Percentiles rank a stretch among this genome's conserved stretches.
Evolutionary conservation across 2,888 invertebrate genomes (phyloP).

Genomic region (Thera britannica): DNA sequence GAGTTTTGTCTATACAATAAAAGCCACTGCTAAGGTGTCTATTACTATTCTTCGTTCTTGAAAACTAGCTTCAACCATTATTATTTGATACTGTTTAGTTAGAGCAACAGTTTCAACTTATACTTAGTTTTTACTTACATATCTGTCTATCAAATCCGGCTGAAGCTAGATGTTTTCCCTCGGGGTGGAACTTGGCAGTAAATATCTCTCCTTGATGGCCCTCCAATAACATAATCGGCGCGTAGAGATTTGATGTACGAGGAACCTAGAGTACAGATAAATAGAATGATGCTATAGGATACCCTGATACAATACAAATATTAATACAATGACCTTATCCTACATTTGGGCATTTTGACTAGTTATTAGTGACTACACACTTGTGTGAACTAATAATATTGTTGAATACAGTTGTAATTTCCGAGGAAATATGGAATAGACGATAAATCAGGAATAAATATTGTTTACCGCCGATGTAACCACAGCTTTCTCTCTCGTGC

Average conservation of each 20-base stretch:
- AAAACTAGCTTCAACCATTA: too few species aligned
- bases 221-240: conserved; percentile 97
- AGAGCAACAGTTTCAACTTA: background rate
- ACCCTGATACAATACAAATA: too few species aligned
- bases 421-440: background rate
- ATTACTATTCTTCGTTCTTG: too few species aligned
- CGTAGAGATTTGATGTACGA: conserved; percentile 93
- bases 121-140: conserved; percentile 86
- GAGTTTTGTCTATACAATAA: too few species aligned
- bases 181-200: conserved; percentile 96
- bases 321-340: too few species aligned
- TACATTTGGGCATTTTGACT: too few species aligned
- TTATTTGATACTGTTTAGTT: too few species aligned
- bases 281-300: background rate
- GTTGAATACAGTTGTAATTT: background rate
- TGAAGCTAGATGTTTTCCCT: conserved; percentile 97
- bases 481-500: conserved; percentile 90
- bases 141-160: conserved; percentile 98
- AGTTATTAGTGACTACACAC: background rate
- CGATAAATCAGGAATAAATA: background rate
- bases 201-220: conserved; percentile 99
- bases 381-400: background rate
- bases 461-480: conserved; percentile 87
- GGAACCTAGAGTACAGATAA: conserved; percentile 81
- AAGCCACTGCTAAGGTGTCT: background rate